Base-by-base conservation (phyloP, 2,888 invertebrate genomes). In the Herminia tarsipennalis region DNA sequence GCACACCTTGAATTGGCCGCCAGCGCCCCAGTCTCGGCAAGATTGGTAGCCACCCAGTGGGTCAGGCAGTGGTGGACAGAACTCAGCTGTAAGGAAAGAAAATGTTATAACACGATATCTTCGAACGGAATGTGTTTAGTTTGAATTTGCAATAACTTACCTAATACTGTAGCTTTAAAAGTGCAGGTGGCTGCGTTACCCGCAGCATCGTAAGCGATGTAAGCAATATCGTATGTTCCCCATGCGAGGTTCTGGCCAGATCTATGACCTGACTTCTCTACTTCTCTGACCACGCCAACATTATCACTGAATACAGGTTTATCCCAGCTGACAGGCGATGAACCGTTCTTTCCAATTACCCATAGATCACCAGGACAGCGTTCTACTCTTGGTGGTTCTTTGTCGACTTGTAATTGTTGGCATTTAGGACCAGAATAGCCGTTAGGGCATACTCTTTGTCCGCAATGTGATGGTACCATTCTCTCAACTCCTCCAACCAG, bases 1-100 rank as follows among this genome's bases (percentile, higher is more conserved):
- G 81, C 98, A 99, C 1, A 98, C 96, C 88, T 98, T 98, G 86
- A 98, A 98, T 76, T 98, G 97, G 27, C 98, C 97, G 39, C 98
- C 98, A 1, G 98, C 98, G 32, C 98, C 98, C 98, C 98, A 98
- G 73, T 97, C 97, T 67, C 98, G 97, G 81, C 98, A 98, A 3
- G 95, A 95, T 86, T 98, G 98, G 18, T 94, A 93, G 29, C 99
- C 99, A 39, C 98, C 98, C 13, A 98, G 93, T 0, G 99, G 99
- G 84, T 98, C 98, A 13, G 95, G 92, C 58, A 98, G 85, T 53
- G 95, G 94, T 14, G 97, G 97, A 77, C 99, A 99, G 88, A 98
- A 98, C 79, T 98, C 98, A 58, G 97, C 97, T 95, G 76, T 16
- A 92, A 86, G 42, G 27, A 8, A 14, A 28, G 8, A 13, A 1